A percentile compares a stretch with the other conserved stretches of the same genome.
Conservation (phyloP, 2,113 vertebrate genomes). For the Esox niger region DNA sequence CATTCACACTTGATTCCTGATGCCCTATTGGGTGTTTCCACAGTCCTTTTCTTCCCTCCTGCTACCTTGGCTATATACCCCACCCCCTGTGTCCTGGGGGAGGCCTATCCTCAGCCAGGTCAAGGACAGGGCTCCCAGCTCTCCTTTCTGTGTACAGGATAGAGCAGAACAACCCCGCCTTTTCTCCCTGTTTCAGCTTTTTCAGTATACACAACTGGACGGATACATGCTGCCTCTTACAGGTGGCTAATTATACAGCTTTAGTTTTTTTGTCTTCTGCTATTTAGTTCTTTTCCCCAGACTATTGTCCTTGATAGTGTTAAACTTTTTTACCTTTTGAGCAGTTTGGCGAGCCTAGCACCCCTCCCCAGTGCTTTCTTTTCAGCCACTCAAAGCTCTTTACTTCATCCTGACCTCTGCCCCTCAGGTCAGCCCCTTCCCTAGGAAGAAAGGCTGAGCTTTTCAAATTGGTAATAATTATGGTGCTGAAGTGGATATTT, state of each 20-base stretch:
- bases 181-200: neutral
- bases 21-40: conserved; percentile 18
- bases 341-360: conserved; percentile 11
- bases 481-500: neutral
- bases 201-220: too few species aligned
- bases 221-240: too few species aligned
- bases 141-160: neutral
- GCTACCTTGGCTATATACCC: too few species aligned
- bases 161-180: neutral
- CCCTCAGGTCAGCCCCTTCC: conserved; percentile 47
- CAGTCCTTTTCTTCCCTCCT: neutral
- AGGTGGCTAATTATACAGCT: neutral
- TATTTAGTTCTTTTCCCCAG: conserved; percentile 35
- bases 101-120: neutral
- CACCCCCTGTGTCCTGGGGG: too few species aligned
- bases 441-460: conserved; percentile 78
- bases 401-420: conserved; percentile 53
- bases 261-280: neutral
- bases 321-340: conserved; percentile 24
- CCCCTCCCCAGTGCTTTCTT: conserved; percentile 9
- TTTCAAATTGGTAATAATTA: conserved; percentile 28
- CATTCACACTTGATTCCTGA: neutral
- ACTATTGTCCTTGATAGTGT: conserved; percentile 10
- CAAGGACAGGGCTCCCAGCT: neutral
- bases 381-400: conserved; percentile 45